Evolutionary conservation across 2,888 invertebrate species (phyloP).

Genomic region (Stenolophus ochropezus): DNA sequence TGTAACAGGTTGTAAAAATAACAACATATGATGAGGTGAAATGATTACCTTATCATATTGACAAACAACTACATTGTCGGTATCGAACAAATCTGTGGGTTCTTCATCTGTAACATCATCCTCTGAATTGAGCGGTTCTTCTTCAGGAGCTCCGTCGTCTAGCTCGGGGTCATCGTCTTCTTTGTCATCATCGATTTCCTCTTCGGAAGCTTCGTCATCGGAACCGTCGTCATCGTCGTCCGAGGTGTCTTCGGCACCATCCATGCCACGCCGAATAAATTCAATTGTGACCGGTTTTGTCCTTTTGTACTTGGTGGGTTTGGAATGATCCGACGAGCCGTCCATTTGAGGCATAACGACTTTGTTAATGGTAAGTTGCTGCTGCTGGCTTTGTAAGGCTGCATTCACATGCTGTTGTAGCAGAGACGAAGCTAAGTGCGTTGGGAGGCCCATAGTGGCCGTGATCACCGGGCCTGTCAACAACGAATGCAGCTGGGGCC

Average conservation of each 20-base stretch:
- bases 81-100: constrained; percentile 95
- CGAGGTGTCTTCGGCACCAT: constrained; percentile 78
- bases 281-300: not conserved
- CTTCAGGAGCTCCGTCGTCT: constrained; percentile 70
- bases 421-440: constrained; percentile 85
- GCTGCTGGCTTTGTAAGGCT: constrained; percentile 71
- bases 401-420: constrained; percentile 93
- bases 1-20: not conserved
- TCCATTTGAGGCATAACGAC: constrained; percentile 43
- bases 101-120: constrained; percentile 99
- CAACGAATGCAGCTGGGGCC: constrained; percentile 77
- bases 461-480: constrained; percentile 92
- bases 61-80: constrained; percentile 99
- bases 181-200: constrained; percentile 81
- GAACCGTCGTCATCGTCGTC: constrained; percentile 86
- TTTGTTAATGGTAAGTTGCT: constrained; percentile 66
- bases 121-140: constrained; percentile 96
- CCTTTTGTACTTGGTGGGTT: not conserved
- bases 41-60: constrained; percentile 98
- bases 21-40: constrained; percentile 26
- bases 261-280: constrained; percentile 66
- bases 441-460: constrained; percentile 91
- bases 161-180: constrained; percentile 76
- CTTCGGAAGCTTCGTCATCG: constrained; percentile 79
- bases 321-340: constrained; percentile 24